Evolutionary conservation across 2,888 invertebrate genomes (phyloP).

Genomic region (Toxonevra muliebris): DNA sequence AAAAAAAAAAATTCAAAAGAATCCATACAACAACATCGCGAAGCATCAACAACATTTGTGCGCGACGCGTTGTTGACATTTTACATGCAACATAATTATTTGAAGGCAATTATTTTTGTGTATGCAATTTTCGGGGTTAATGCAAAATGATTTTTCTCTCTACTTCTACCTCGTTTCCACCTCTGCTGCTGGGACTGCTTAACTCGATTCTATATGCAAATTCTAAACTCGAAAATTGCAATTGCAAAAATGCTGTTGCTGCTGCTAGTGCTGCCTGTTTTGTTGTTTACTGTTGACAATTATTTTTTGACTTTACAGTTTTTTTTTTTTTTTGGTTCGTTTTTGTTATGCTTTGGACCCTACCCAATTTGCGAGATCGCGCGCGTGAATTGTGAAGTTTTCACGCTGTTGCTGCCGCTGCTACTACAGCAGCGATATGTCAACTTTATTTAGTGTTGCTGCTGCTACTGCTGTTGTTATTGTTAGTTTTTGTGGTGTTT

Average conservation of each 20-base stretch:
- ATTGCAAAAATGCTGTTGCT: no score
- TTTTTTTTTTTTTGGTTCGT: neutral
- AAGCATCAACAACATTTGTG: neutral
- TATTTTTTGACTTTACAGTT: neutral
- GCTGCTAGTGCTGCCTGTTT: no score
- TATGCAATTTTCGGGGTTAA: neutral
- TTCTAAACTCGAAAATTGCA: no score
- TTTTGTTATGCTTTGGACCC: neutral
- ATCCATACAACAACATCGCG: neutral
- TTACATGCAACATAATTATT: conserved; percentile 6
- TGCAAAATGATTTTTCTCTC: neutral
- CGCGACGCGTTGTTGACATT: neutral
- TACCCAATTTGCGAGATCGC: no score
- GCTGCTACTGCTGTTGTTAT: neutral
- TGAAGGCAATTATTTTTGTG: neutral
- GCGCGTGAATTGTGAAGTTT: no score
- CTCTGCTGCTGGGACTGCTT: neutral
- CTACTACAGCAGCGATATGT: neutral
- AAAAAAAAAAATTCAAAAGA: neutral
- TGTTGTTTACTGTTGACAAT: no score
- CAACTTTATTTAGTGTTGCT: neutral
- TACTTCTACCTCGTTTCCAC: neutral
- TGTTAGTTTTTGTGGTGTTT: neutral
- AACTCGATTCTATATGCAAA: no score
- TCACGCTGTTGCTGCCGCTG: no score